A percentile compares a stretch with the other conserved stretches of the same genome.
These are phyloP conservation scores for Ischnus inquisitorius DNA, from an alignment of 2,888 invertebrate species.

Conservation along the genomic window DNA sequence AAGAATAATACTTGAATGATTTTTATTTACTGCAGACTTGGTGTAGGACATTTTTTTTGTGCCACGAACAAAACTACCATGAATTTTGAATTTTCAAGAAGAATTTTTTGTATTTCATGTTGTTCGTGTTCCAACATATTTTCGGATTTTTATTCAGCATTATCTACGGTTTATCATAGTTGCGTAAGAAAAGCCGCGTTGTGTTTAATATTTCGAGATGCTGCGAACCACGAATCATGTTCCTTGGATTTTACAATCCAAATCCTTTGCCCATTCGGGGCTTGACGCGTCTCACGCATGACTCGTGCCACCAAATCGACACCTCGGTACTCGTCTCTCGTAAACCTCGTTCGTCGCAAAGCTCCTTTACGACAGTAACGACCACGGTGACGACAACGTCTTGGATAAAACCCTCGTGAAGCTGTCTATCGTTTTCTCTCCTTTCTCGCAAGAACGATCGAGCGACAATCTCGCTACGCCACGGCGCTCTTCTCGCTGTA, in stretches of 20 bases:
- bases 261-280: constrained; percentile 40
- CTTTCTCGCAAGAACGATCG: constrained; percentile 50
- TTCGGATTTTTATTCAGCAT: no score
- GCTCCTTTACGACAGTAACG: constrained; percentile 66
- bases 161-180: neutral
- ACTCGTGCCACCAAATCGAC: constrained; percentile 56
- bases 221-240: constrained; percentile 21
- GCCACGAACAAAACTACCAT: no score
- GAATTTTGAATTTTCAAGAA: no score
- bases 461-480: constrained; percentile 56
- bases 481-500: constrained; percentile 44
- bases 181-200: neutral
- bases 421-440: neutral
- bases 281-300: constrained; percentile 35
- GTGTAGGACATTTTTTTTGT: no score
- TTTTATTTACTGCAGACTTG: no score
- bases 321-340: constrained; percentile 59
- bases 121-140: no score
- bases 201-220: neutral
- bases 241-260: constrained; percentile 42
- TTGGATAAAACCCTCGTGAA: neutral
- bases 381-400: constrained; percentile 35
- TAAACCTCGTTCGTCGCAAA: constrained; percentile 62
- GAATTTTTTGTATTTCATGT: no score
- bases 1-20: no score